Base-by-base conservation (phyloP, 1,140 invertebrate species). In the Sminthurides bifidus region DNA sequence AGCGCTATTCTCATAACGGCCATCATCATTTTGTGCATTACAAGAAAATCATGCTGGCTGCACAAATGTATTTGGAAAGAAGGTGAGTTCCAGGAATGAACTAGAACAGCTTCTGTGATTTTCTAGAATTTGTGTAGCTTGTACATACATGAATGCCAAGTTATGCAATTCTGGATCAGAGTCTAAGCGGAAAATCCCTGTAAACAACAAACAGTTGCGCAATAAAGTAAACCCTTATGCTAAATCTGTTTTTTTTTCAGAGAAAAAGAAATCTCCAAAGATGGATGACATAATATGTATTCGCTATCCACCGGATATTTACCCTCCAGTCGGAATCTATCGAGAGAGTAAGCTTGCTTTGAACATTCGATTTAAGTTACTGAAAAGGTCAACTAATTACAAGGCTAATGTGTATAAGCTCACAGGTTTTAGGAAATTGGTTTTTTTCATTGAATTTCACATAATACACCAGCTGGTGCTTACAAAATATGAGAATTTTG, bases 261-360 rank as follows among this genome's bases (percentile, higher is more conserved):
- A 58, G 45, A 64, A 64, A 45, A 64, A 64, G 55, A 60, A 59
- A 50, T 52, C 58, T 53, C 52, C 48, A 2, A 38, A 41, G 21
- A 52, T 59, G 60, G 59, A 65, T 30, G 63, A 65, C 33, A 61
- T 61, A 31, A 61, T 65, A 21, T 61, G 63, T 30, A 65, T 65
- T 49, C 53, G 63, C 3, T 65, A 65, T 27, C 63, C 63, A 3
- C 63, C 63, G 14, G 63, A 65, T 45, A 65, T 65, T 35, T 65
- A 65, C 37, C 63, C 63, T 1, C 60, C 59, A n/a, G 55, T 65
- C n/a, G 63, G 63, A n/a, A 51, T 65, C 29, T 65, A 65, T 53
- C 24, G 63, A 31, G 63, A 65, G 58, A 61, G 63, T 65, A 60
- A 65, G 63, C 44, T 6, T 30, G 24, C n/a, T 3, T 26, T 27